Base-by-base conservation (phyloP, 2,888 invertebrate species). In the Nudaria mundana region DNA sequence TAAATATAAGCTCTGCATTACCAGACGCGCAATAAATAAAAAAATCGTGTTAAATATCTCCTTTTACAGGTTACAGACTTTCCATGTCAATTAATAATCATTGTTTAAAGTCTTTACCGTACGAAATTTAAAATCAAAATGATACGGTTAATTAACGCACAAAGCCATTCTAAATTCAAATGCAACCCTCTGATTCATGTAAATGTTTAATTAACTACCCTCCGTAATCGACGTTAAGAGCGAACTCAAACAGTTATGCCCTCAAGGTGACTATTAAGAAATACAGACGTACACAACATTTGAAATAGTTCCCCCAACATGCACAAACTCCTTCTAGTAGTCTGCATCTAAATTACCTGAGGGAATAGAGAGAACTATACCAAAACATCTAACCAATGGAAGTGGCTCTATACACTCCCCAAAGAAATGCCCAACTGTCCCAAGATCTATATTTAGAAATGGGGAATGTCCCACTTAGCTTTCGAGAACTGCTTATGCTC, bases 271-370 rank as follows among this genome's bases (percentile, higher is more conserved):
- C 80, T 75, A 78, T 83, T 80, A 85, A 61, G 67, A 64, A 70
- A 69, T 64, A 80, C 75, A 70, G 30, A 42, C 61, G 65, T 67
- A 69, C 65, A 70, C 67, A 71, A 59, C 72, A 72, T 73, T 70
- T 55, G 65, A 62, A 76, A 75, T 72, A 76, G 79, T 80, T 74
- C 75, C 76, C 76, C 74, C 60, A 65, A 59, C 73, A 72, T 80
- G 77, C 77, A 76, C 71, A 66, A 70, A 84, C 77, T 84, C 81
- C 75, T 72, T 73, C 76, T 60, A 68, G 70, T 59, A 67, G 68
- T 71, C 71, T 74, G 82, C 82, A 82, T 81, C 65, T 61, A 66
- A 82, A 85, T 81, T 76, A 78, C 85, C 82, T 74, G 54, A 37
- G 75, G 80, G 80, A 72, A 67, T 75, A 66, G 44, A 47, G 31